phyloP scores from a whole-genome alignment of 2,888 invertebrate species.

The Dendrolimus pini region DNA sequence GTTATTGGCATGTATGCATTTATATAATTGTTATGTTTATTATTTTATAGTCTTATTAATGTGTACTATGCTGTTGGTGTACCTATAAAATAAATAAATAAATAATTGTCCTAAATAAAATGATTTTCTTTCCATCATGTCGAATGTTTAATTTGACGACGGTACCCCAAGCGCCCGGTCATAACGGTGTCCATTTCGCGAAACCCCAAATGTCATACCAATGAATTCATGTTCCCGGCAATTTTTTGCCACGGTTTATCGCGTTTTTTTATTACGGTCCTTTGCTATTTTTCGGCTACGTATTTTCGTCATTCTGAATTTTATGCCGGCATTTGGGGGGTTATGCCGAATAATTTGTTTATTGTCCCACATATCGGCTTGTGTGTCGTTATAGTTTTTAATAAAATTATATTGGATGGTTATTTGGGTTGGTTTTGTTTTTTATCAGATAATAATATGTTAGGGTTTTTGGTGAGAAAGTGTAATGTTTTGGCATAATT shows the following conservation, averaged over 20 bases:
- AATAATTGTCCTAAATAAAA: too few relatives aligned
- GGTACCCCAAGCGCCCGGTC: constrained; percentile 2
- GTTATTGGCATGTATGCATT: too few relatives aligned
- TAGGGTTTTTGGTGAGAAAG: too few relatives aligned
- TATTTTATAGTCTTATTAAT: too few relatives aligned
- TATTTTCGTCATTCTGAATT: constrained; percentile 38
- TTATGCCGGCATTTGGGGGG: constrained; percentile 41
- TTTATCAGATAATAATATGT: constrained; percentile 14
- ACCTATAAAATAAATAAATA: too few relatives aligned
- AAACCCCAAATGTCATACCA: constrained; percentile 72
- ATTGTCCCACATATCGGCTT: constrained; percentile 61
- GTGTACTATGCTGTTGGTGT: too few relatives aligned
- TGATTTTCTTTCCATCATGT: neutral
- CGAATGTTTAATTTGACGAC: neutral
- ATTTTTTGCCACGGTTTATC: constrained; percentile 72
- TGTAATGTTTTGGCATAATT: too few relatives aligned
- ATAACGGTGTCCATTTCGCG: constrained; percentile 63
- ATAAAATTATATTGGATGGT: constrained; percentile 35
- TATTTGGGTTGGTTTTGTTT: constrained; percentile 19
- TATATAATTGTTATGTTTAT: too few relatives aligned
- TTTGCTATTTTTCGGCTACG: constrained; percentile 42
- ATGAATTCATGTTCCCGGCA: constrained; percentile 68
- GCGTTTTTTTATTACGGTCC: constrained; percentile 72
- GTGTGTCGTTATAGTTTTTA: constrained; percentile 19
- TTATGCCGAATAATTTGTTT: constrained; percentile 62